Conservation (phyloP, 2,797 vertebrate genomes). For the Adelosebastes latens region DNA sequence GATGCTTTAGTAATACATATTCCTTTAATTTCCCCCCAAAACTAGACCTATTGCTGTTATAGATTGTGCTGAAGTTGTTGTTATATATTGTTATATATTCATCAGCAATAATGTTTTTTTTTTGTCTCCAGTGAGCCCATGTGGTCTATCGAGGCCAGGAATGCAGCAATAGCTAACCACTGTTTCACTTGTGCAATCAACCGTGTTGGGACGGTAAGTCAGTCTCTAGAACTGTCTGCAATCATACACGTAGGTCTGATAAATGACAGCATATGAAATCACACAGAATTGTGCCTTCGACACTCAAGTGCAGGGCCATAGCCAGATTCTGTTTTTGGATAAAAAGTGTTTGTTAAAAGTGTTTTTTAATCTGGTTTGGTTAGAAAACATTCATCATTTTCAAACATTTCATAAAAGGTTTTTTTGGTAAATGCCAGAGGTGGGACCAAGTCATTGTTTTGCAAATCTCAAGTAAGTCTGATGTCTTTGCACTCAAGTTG, state of each 20-base stretch:
- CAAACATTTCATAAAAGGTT: neutral
- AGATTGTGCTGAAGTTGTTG: neutral
- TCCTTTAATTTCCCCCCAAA: neutral
- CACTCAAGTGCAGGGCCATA: neutral
- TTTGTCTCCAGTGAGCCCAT: slow-evolving; percentile 88
- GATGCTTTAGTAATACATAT: neutral
- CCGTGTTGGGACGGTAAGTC: slow-evolving; percentile 91
- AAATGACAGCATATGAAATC: neutral
- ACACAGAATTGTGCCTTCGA: neutral
- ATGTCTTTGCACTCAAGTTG: too few relatives aligned
- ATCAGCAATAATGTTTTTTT: neutral
- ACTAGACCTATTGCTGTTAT: neutral
- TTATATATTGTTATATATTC: neutral
- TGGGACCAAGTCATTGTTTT: too few relatives aligned
- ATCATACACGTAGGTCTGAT: neutral
- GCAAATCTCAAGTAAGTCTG: too few relatives aligned
- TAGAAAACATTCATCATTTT: neutral
- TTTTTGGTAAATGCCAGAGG: neutral
- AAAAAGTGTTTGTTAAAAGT: neutral
- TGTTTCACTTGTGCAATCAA: slow-evolving; percentile 98
- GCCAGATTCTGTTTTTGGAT: neutral
- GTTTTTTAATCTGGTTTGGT: neutral
- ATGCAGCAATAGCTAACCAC: slow-evolving; percentile 96
- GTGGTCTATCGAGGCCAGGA: slow-evolving; percentile 95
- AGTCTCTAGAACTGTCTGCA: neutral